A percentile compares a stretch with the other conserved stretches of the same genome.
Conservation (phyloP, 1,140 invertebrate species). For the Tachypleus tridentatus region DNA sequence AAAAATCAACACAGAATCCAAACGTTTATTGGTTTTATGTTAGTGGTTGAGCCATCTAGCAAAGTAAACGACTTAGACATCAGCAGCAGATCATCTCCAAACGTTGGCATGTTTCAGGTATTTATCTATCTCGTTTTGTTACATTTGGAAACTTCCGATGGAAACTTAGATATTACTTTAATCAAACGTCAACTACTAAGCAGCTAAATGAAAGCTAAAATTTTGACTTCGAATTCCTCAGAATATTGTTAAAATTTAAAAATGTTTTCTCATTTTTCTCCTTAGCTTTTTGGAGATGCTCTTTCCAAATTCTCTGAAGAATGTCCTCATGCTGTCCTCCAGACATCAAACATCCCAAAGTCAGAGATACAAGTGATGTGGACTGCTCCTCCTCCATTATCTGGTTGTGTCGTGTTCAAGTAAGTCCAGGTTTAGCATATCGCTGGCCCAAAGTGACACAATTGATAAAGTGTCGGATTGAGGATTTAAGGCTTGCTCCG, state of each 20-base stretch:
- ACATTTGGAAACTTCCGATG: no score
- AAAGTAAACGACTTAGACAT: constrained; percentile 34
- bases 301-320: constrained; percentile 67
- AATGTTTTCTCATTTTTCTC: constrained; percentile 29
- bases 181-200: no score
- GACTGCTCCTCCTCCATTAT: constrained; percentile 67
- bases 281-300: constrained; percentile 67
- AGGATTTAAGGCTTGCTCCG: no score
- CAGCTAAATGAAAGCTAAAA: no score
- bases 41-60: constrained; percentile 56
- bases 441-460: no score
- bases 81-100: constrained; percentile 3
- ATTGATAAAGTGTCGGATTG: no score
- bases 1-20: constrained; percentile 55
- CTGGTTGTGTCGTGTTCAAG: constrained; percentile 72
- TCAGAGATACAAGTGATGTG: constrained; percentile 80
- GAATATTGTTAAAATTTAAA: no score
- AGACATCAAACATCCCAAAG: constrained; percentile 61
- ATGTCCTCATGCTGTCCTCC: constrained; percentile 71
- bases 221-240: no score
- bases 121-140: no score
- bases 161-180: no score
- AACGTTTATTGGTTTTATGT: constrained; percentile 66
- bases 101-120: constrained; percentile 25
- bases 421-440: constrained; percentile 24